Evolutionary conservation across 2,888 invertebrate genomes (phyloP).

Genomic region (Watsonalla cultraria): DNA sequence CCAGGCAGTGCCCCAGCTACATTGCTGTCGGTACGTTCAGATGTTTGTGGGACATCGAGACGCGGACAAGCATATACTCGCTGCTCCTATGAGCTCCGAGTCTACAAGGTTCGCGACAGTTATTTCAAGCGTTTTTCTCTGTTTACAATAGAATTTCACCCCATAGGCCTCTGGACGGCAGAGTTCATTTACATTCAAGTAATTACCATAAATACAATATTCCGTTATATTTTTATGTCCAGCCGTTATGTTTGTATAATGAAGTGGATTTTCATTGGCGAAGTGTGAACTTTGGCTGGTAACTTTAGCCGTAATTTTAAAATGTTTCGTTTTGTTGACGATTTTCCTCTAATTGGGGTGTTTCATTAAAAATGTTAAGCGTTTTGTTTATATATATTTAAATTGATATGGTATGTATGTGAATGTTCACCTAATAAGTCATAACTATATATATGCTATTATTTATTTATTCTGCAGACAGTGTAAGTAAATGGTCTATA

Average conservation of each 20-base stretch:
- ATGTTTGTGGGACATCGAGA: constrained; percentile 59
- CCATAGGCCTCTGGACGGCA: background rate
- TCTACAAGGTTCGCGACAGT: constrained; percentile 42
- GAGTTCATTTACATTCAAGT: background rate
- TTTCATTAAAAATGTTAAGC: too few relatives aligned
- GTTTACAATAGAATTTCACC: background rate
- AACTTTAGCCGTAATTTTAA: background rate
- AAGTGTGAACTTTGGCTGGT: background rate
- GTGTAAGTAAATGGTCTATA: too few relatives aligned
- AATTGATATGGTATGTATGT: too few relatives aligned
- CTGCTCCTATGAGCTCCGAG: constrained; percentile 32
- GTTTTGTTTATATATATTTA: too few relatives aligned
- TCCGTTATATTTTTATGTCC: background rate
- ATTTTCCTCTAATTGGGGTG: too few relatives aligned
- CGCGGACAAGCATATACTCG: constrained; percentile 45
- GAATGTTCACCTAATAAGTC: too few relatives aligned
- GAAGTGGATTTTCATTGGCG: background rate
- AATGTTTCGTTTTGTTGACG: too few relatives aligned
- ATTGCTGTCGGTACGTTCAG: constrained; percentile 57
- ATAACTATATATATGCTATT: too few relatives aligned
- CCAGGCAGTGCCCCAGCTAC: constrained; percentile 57
- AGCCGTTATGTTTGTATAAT: background rate
- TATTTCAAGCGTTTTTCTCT: background rate
- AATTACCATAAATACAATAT: background rate
- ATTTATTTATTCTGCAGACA: too few relatives aligned